Base-by-base conservation (phyloP, 2,113 vertebrate species). In the Nettapus auritus region DNA sequence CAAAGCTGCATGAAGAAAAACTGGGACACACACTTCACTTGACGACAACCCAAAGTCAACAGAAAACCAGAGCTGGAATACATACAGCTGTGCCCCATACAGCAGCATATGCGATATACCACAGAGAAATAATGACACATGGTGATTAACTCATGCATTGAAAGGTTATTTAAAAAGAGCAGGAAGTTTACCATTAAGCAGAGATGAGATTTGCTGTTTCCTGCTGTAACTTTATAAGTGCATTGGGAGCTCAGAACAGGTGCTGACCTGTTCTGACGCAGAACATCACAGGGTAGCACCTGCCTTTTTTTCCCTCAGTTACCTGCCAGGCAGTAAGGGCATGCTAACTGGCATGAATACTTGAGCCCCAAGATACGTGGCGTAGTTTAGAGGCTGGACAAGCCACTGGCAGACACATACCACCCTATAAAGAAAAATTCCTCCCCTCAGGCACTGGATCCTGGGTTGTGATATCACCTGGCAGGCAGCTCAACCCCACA, bases 291-390 rank as follows among this genome's bases (percentile, higher is more conserved):
- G 18, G 6, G 75, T 7, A 62, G 29, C 7, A 7, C 19, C 33
- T 70, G 29, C 26, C 48, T 64, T 64, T 86, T 57, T n/a, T 21
- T 59, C 21, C 33, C 40, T 74, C 10, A 66, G 80, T 88, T 1
- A 8, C 11, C 8, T 10, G 13, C 0, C 0, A 73, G 20, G 38
- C 36, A 85, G 22, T 2, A 85, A 29, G 2, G 63, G 5, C 21
- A 36, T 2, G 8, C 11, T 82, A 64, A 66, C 2, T 5, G 25
- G 18, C 8, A 5, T 57, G n/a, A 0, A 1, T 62, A 62, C n/a
- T 57, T 38, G 44, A 67, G 62, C 8, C 6, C 6, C 5, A 1
- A 53, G 57, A 48, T 40, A 67, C 48, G 73, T 62, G 15, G 9
- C 10, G 69, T 13, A 55, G 29, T 16, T 92, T 5, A 5, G 6